A percentile compares a stretch with the other conserved stretches of the same genome.
Conservation (phyloP, 2,888 invertebrate genomes). For the Mimumesa dahlbomi region DNA sequence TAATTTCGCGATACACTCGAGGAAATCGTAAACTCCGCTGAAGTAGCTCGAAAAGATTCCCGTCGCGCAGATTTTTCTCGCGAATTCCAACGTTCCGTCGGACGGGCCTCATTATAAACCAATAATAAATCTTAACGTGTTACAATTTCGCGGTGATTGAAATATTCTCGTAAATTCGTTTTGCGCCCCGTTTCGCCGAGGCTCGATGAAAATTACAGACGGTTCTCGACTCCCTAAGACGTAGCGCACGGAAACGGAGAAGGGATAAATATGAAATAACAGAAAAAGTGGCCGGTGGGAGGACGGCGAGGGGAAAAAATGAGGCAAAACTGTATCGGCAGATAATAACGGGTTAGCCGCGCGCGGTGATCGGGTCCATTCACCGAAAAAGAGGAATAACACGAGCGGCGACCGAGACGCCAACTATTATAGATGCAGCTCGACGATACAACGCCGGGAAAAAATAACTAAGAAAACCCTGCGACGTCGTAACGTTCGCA, state of each 20-base stretch:
- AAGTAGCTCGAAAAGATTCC: background rate
- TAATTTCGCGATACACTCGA: constrained; percentile 28
- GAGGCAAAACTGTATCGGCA: constrained; percentile 73
- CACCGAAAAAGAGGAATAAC: constrained; percentile 53
- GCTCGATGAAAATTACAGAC: too few species aligned
- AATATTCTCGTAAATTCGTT: too few species aligned
- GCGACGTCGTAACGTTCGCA: too few species aligned
- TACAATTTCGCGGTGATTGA: background rate
- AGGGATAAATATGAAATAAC: constrained; percentile 57
- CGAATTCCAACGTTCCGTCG: background rate
- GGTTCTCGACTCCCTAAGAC: background rate
- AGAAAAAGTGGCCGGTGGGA: constrained; percentile 44
- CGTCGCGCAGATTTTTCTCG: background rate
- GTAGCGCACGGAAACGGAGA: constrained; percentile 46
- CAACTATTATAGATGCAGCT: constrained; percentile 48
- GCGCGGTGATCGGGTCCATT: constrained; percentile 64
- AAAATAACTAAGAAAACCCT: too few species aligned
- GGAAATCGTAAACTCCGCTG: constrained; percentile 23
- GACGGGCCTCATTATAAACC: background rate
- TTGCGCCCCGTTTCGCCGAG: too few species aligned
- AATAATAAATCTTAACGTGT: background rate
- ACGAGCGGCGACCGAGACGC: constrained; percentile 40
- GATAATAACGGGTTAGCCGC: constrained; percentile 73
- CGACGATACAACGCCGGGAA: constrained; percentile 9
- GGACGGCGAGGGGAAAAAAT: constrained; percentile 60